Evolutionary conservation across 2,113 vertebrate species (phyloP), one percentile per base, ranked within the genome.

Genomic region (Poicephalus meyeri): DNA sequence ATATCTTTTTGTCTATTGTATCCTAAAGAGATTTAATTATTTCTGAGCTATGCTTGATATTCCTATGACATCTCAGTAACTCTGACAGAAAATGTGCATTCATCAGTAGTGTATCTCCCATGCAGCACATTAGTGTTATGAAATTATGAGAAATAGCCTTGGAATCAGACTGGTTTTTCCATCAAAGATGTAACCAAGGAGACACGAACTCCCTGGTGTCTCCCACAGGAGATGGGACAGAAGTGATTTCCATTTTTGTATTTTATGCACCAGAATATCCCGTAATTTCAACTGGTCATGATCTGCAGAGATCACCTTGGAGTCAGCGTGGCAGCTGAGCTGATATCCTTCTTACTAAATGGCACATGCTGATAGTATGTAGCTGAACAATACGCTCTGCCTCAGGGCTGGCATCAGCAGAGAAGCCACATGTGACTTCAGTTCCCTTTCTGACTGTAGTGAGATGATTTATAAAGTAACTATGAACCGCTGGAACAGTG

Each of bases 1-100:
- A 79, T 95, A 96, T 86, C 2, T 80, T 95, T 96, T 93, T 95
- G 91, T 92, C 88, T 95, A 80, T 95, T 88, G 80, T 94, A 95
- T 94, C 66, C 44, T 93, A 63, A 89, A 97, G 92, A 95, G 70
- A 82, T 92, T 93, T 93, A 79, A 78, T 78, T 86, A 74, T 63
- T 95, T 96, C 91, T 91, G 65, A 95, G 73, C 91, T 95, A 69
- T 87, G 94, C 77, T 93, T 95, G 88, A 73, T 97, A 91, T 80
- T 95, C 78, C n/a, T 92, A 80, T 93, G 88, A 89, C 91, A 96
- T 94, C 91, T 95, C 79, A 92, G 83, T 94, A 87, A 31, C 53
- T 93, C 60, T 37, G 39, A 72, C 85, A 84, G 68, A 77, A 60
- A 91, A 69, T 24, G 63, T 7, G 44, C 83, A 70, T 89, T 87